Percentiles rank a stretch among this genome's conserved stretches.
Evolutionary conservation across 2,888 invertebrate species (phyloP).

Genomic region (Oxycera nigricornis): DNA sequence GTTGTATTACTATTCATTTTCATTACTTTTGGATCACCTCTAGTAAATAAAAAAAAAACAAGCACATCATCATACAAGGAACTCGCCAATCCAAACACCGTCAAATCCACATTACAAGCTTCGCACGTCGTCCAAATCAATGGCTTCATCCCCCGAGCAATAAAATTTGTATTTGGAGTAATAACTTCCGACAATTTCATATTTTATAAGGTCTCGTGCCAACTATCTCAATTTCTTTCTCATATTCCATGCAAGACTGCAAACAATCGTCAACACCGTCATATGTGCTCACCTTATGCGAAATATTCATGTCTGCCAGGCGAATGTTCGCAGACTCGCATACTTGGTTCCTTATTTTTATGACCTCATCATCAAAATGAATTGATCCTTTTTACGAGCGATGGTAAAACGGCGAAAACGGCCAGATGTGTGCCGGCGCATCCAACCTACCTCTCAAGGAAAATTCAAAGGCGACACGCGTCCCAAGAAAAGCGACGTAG

Average conservation of each 20-base stretch:
- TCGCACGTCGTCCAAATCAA: background rate
- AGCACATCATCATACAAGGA: too few species aligned
- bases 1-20: too few species aligned
- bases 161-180: background rate
- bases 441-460: background rate
- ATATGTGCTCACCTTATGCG: background rate
- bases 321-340: background rate
- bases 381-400: conserved; percentile 31
- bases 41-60: too few species aligned
- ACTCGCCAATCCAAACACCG: background rate
- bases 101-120: background rate
- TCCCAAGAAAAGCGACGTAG: background rate
- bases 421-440: background rate
- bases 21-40: too few species aligned
- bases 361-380: conserved; percentile 26
- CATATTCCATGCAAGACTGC: background rate
- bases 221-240: background rate
- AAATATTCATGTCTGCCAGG: background rate
- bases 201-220: conserved; percentile 3
- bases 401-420: background rate
- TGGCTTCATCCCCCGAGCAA: background rate
- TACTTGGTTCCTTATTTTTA: conserved; percentile 28
- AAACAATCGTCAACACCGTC: background rate
- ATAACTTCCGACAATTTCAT: conserved; percentile 2
- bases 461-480: background rate